These are phyloP conservation scores for Elgaria multicarinata DNA, from an alignment of 2,113 vertebrate species.

Conservation along the genomic window DNA sequence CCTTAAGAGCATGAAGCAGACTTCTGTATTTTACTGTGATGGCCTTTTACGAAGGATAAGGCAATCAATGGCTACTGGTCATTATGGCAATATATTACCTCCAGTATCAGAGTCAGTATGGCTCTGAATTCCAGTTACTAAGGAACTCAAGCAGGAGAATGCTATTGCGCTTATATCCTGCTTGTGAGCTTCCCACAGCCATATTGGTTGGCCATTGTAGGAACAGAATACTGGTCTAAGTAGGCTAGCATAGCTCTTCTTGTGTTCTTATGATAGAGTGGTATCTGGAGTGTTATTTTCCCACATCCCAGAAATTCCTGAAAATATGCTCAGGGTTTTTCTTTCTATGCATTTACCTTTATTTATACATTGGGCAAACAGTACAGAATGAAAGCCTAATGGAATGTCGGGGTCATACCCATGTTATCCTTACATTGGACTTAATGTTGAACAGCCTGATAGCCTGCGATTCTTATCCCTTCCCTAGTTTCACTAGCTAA, in stretches of 20 bases:
- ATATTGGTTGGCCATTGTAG: no score
- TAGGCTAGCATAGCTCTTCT: no score
- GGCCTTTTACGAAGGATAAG: no score
- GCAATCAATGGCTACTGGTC: no score
- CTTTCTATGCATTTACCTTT: neutral
- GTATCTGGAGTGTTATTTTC: neutral
- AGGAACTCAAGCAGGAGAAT: no score
- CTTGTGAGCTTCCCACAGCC: no score
- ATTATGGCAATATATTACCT: no score
- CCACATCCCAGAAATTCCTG: neutral
- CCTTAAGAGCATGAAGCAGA: neutral
- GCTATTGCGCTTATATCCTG: no score
- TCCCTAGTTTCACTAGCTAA: neutral
- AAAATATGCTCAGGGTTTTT: neutral
- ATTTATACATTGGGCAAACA: neutral
- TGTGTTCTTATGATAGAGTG: neutral
- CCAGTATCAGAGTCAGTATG: no score
- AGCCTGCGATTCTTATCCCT: neutral
- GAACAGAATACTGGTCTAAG: no score
- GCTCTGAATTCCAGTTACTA: no score
- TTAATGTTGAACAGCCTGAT: neutral
- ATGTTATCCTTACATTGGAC: neutral
- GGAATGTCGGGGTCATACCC: neutral
- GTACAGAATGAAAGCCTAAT: neutral
- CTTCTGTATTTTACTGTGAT: neutral